These are phyloP conservation scores for Vidua macroura DNA, from an alignment of 2,113 vertebrate genomes.

Conservation along the genomic window DNA sequence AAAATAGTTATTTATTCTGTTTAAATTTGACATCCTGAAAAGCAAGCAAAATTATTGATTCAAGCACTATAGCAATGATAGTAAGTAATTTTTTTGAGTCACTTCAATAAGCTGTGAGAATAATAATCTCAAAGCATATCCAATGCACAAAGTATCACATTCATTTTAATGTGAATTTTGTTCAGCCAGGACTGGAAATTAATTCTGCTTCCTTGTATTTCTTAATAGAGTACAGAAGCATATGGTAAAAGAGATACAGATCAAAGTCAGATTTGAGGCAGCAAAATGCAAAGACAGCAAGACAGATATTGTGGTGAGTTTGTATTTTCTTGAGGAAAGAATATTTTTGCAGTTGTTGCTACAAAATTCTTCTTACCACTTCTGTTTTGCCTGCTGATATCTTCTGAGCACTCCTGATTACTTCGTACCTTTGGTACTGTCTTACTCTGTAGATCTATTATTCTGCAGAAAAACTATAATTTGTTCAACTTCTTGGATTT, in stretches of 20 bases:
- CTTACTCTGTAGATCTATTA: neutral
- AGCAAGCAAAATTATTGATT: constrained; percentile 3
- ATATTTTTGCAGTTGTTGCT: neutral
- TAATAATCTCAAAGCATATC: neutral
- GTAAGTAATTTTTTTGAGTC: neutral
- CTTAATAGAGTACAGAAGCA: neutral
- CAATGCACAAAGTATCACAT: neutral
- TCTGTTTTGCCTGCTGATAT: neutral
- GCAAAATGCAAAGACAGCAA: neutral
- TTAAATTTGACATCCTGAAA: constrained; percentile 10
- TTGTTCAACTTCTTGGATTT: neutral
- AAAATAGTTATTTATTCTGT: constrained; percentile 17
- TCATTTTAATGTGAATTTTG: neutral
- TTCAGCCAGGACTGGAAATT: neutral
- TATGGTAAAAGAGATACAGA: neutral
- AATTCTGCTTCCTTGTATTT: neutral
- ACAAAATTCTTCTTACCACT: neutral
- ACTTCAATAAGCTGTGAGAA: neutral
- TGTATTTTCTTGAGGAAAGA: neutral
- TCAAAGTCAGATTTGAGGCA: neutral
- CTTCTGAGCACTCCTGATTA: neutral
- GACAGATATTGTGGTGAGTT: neutral
- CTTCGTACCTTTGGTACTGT: neutral
- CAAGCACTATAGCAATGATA: neutral
- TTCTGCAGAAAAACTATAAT: neutral